A percentile compares a stretch with the other conserved stretches of the same genome.
These are phyloP conservation scores for Reticulitermes speratus DNA, from an alignment of 1,140 invertebrate species.

Conservation along the genomic window DNA sequence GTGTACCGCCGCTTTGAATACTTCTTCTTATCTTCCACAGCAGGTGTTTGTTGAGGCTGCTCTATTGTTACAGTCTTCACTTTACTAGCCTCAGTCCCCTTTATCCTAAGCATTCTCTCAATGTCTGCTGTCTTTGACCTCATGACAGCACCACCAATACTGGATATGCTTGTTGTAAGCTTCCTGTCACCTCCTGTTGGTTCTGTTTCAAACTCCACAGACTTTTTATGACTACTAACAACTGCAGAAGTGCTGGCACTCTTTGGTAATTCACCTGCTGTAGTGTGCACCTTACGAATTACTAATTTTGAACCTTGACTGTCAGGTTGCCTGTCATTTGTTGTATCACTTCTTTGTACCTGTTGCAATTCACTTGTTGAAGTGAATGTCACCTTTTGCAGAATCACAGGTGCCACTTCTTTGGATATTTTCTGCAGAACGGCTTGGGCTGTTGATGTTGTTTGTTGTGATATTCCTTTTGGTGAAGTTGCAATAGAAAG, in stretches of 20 bases:
- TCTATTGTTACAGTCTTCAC: constrained; percentile 38
- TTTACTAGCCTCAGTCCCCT: constrained; percentile 39
- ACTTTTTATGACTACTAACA: constrained; percentile 22
- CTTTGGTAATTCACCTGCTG: constrained; percentile 32
- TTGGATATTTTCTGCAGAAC: constrained; percentile 4
- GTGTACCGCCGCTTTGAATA: constrained; percentile 62
- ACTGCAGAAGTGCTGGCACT: constrained; percentile 37
- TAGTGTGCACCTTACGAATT: background rate
- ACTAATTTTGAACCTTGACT: background rate
- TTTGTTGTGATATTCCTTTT: constrained; percentile 29
- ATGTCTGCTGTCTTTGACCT: constrained; percentile 67
- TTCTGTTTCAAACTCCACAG: constrained; percentile 33
- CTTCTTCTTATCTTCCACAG: constrained; percentile 55
- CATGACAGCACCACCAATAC: constrained; percentile 64
- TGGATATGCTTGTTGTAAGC: constrained; percentile 60
- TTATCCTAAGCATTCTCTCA: constrained; percentile 57
- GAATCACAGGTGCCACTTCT: constrained; percentile 41
- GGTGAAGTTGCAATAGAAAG: constrained; percentile 38
- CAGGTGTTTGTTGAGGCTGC: background rate
- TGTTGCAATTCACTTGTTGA: constrained; percentile 56
- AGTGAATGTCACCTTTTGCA: constrained; percentile 60
- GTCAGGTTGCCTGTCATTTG: background rate
- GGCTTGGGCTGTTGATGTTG: background rate
- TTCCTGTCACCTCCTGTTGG: constrained; percentile 43
- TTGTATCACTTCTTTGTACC: constrained; percentile 42